Percentiles rank a stretch among this genome's conserved stretches.
Conservation (phyloP, 2,113 vertebrate genomes). For the Microcebus murinus region DNA sequence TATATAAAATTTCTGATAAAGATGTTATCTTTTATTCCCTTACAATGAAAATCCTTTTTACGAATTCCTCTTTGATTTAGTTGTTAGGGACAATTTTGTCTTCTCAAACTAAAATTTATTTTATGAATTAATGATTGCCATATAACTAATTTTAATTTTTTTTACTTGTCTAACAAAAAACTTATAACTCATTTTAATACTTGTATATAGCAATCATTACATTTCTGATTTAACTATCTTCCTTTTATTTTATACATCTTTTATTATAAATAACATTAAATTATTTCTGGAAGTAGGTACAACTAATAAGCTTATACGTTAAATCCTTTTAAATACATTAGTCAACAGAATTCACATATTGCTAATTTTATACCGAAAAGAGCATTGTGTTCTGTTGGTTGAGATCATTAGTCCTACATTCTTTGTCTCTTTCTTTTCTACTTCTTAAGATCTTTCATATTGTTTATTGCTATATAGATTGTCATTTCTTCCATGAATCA, state of each 20-base stretch:
- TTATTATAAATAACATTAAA: constrained; percentile 23
- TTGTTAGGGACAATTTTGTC: constrained; percentile 5
- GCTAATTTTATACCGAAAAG: constrained; percentile 23
- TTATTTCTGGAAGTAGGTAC: neutral
- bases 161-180: constrained; percentile 25
- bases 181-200: neutral
- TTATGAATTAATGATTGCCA: constrained; percentile 9
- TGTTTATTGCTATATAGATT: neutral
- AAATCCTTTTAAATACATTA: constrained; percentile 23
- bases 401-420: neutral
- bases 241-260: too few relatives aligned
- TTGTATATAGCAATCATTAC: neutral
- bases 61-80: neutral
- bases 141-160: constrained; percentile 23
- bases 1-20: constrained; percentile 21
- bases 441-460: neutral
- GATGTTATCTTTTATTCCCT: neutral
- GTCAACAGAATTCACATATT: neutral
- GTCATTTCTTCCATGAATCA: neutral
- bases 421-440: neutral
- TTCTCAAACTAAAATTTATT: constrained; percentile 25
- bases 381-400: neutral
- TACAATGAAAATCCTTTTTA: neutral
- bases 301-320: constrained; percentile 9
- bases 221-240: neutral